Base-by-base conservation (phyloP, 1,140 invertebrate genomes). In the Nomia melanderi region DNA sequence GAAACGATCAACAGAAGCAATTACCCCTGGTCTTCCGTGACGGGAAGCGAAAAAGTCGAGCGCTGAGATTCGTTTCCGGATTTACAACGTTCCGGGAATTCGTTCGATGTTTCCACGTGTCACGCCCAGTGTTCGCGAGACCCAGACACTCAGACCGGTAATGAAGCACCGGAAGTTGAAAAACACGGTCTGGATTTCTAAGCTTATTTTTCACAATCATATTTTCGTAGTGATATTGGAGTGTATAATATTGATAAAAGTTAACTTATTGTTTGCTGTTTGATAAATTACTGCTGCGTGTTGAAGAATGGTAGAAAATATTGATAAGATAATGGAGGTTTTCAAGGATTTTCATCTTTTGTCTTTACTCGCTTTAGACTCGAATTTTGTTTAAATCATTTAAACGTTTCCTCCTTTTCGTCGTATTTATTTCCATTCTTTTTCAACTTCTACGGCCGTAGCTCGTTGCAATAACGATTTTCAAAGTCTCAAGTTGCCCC, bases 91-190 rank as follows among this genome's bases (percentile, higher is more conserved):
- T 39, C 31, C 27, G 63, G 53, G 66, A 67, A 67, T 75, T 66
- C 27, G 53, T 67, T 67, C 72, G 72, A 75, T 75, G 65, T 65
- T 74, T 74, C 50, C 65, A 62, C 60, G 65, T 65, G 60, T 74
- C 71, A 74, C 50, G 50, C 17, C 20, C 60, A 50, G 25, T 65
- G 25, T 74, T 39, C 71, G 33, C 1, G 71, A 31, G 27, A 27
- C 25, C 7, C 25, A n/a, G 33, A 41, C 47, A 56, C 39, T 41
- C 33, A 31, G 65, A 25, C 62, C 1, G 36, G 56, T 65, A 74
- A 65, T 31, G 60, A 74, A 65, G 25, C 57, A 41, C 14, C 25
- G 44, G 39, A 41, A 31, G 20, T 56, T 41, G 41, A 56, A 41
- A 53, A 65, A 56, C 27, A 17, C 17, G n/a, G 12, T 12, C 39